Conservation (phyloP, 1,140 invertebrate species). For the Drosophila tsacasi region DNA sequence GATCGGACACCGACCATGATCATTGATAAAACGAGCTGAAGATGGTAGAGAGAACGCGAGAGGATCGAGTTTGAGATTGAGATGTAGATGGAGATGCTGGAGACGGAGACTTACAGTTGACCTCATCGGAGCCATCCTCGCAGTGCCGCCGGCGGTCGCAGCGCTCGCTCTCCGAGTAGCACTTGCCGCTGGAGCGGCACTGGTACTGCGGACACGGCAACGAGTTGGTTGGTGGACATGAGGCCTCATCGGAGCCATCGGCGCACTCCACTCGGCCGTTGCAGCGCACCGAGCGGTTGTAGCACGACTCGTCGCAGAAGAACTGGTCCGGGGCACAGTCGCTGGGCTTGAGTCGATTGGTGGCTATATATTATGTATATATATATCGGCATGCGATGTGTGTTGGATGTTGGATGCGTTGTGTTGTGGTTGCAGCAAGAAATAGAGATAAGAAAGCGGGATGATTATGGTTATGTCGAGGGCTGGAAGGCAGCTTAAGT, state of each 20-base stretch:
- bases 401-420: constrained; percentile 32
- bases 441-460: constrained; percentile 59
- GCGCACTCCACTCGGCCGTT: constrained; percentile 86
- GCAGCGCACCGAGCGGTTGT: constrained; percentile 85
- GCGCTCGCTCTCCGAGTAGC: constrained; percentile 76
- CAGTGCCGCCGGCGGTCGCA: constrained; percentile 88
- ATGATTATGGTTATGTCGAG: constrained; percentile 45
- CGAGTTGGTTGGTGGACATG: constrained; percentile 53
- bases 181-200: constrained; percentile 79
- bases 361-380: constrained; percentile 50
- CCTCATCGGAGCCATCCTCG: constrained; percentile 88
- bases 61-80: neutral
- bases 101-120: constrained; percentile 86
- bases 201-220: constrained; percentile 71
- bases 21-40: neutral
- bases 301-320: constrained; percentile 86
- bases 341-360: constrained; percentile 71
- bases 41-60: neutral
- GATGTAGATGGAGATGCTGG: constrained; percentile 1
- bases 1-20: neutral
- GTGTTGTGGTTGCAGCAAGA: constrained; percentile 35
- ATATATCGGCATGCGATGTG: constrained; percentile 25
- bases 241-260: constrained; percentile 86
- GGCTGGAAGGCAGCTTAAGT: constrained; percentile 1
- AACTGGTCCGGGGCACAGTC: constrained; percentile 84